Evolutionary conservation across 2,888 invertebrate genomes (phyloP).

Genomic region (Acleris holmiana): DNA sequence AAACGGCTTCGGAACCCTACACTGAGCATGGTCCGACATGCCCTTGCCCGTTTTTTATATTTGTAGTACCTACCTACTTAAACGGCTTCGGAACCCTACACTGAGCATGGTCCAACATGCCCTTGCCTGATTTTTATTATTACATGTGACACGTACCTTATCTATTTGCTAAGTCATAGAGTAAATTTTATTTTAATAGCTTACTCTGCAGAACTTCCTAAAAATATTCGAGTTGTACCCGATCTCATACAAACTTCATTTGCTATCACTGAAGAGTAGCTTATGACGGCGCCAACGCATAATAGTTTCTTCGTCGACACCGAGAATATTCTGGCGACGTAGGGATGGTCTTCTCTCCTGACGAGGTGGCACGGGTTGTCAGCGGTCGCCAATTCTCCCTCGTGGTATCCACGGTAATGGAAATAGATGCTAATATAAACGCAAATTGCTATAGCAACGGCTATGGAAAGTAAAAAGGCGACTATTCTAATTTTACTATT

Average conservation of each 20-base stretch:
- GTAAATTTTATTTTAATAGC: constrained; percentile 36
- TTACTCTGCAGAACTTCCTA: constrained; percentile 64
- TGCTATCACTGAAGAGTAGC: constrained; percentile 59
- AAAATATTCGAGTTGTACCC: constrained; percentile 60
- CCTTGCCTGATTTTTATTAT: too few relatives aligned
- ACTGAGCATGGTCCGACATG: too few relatives aligned
- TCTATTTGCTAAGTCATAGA: too few relatives aligned
- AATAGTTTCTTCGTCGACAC: constrained; percentile 59
- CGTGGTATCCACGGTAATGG: constrained; percentile 56
- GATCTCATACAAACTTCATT: constrained; percentile 64
- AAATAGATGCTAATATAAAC: constrained; percentile 60
- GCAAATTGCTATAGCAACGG: constrained; percentile 55
- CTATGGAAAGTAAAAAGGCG: constrained; percentile 59
- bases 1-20: too few relatives aligned
- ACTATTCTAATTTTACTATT: constrained; percentile 66
- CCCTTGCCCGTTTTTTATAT: too few relatives aligned
- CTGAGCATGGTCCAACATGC: too few relatives aligned
- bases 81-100: too few relatives aligned
- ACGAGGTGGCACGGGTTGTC: constrained; percentile 63
- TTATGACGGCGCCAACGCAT: constrained; percentile 70
- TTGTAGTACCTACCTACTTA: too few relatives aligned
- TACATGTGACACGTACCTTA: too few relatives aligned
- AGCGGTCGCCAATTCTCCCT: constrained; percentile 35
- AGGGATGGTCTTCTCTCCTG: constrained; percentile 60
- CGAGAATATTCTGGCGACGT: constrained; percentile 67